Evolutionary conservation across 2,888 invertebrate species (phyloP), one percentile per base, ranked within the genome.

Genomic region (Agrochola lota): DNA sequence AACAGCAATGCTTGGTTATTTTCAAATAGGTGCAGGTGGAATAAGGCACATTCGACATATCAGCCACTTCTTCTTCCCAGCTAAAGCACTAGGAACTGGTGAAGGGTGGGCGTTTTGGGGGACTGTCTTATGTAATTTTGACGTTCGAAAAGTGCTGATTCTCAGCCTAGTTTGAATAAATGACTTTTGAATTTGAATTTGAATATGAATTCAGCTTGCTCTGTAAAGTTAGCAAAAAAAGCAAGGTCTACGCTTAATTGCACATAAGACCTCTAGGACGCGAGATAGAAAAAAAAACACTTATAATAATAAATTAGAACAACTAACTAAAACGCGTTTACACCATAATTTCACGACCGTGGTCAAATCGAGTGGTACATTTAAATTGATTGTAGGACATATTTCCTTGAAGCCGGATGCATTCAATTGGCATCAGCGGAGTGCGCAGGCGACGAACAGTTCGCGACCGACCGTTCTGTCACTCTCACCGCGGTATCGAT

Each of bases 341-440:
- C 62, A 71, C 73, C 77, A 74, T 78, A 87, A 86, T 89, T 85
- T 91, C 87, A 90, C 86, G 92, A 88, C 89, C 92, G 93, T 94
- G 94, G 94, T 95, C 95, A 94, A 95, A 95, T 94, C 93, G 93
- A 94, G 94, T 93, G 91, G 94, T 94, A 90, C 88, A 94, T 93
- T 94, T 95, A 96, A 91, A 97, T 97, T 93, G 97, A 92, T 92
- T 91, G 92, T 93, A 97, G 94, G 94, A 94, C 96, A 95, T 95
- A 95, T 96, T 96, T 96, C 96, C 96, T 95, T 95, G 93, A 92
- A 87, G 92, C 97, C 97, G 97, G 97, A 97, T 96, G 95, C 92
- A 91, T 93, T 95, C 96, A 97, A 97, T 97, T 97, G 95, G 94
- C 78, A 92, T 90, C 91, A 91, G 91, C 91, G 93, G 90, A 91